phyloP scores from a whole-genome alignment of 1,140 invertebrate genomes.

The Drosophila simulans region DNA sequence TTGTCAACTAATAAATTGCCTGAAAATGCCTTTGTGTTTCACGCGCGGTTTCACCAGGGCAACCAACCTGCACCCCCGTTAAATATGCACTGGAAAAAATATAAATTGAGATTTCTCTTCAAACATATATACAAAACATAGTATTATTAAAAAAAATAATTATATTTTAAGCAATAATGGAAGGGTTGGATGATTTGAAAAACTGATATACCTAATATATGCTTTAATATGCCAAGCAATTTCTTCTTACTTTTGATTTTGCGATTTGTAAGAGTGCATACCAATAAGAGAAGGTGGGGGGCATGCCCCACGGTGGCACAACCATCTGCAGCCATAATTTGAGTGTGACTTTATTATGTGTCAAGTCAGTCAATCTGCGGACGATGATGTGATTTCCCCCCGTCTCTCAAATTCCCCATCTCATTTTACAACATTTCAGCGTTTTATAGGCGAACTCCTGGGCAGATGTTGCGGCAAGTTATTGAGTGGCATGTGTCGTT shows the following conservation, averaged over 20 bases:
- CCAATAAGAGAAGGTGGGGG: background rate
- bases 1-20: conserved; percentile 77
- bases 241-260: background rate
- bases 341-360: conserved; percentile 80
- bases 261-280: conserved; percentile 2
- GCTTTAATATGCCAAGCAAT: too few relatives aligned
- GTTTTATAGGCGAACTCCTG: conserved; percentile 29
- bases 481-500: conserved; percentile 72
- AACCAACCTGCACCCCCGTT: conserved; percentile 41
- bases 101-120: too few relatives aligned
- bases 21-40: conserved; percentile 79
- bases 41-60: conserved; percentile 77
- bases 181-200: too few relatives aligned
- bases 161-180: too few relatives aligned
- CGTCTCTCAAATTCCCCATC: background rate
- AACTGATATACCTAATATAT: too few relatives aligned
- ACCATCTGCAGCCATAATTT: conserved; percentile 79
- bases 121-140: too few relatives aligned
- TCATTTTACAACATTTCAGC: conserved; percentile 38
- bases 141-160: too few relatives aligned
- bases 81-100: conserved; percentile 8
- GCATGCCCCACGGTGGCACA: conserved; percentile 26
- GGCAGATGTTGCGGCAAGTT: conserved; percentile 55
- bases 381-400: conserved; percentile 63
- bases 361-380: conserved; percentile 78